These are phyloP conservation scores for Contarinia nasturtii DNA, from an alignment of 1,140 invertebrate genomes.

Conservation along the genomic window DNA sequence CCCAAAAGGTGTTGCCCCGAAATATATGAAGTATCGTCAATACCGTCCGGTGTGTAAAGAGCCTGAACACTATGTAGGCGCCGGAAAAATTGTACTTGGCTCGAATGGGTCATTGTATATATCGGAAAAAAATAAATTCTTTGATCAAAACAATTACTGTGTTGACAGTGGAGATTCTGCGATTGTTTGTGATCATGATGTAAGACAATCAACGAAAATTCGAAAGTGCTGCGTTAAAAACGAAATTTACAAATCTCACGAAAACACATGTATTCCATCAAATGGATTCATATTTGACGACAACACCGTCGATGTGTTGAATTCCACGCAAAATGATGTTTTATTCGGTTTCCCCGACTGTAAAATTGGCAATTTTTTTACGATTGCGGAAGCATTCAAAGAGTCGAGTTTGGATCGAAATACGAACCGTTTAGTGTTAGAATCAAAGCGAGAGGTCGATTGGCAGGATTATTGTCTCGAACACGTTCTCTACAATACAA, in stretches of 20 bases:
- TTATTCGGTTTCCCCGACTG: conserved; percentile 33
- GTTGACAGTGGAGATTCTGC: conserved; percentile 30
- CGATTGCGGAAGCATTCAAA: conserved; percentile 27
- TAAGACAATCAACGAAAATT: conserved; percentile 13
- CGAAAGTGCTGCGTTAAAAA: conserved; percentile 37
- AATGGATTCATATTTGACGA: too few species aligned
- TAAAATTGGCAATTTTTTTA: conserved; percentile 23
- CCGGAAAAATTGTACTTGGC: conserved; percentile 17
- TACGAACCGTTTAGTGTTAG: conserved; percentile 8
- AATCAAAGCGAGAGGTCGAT: conserved; percentile 9
- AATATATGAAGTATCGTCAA: conserved; percentile 16
- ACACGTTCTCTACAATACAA: conserved; percentile 7
- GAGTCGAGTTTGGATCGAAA: conserved; percentile 13
- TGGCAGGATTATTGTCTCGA: conserved; percentile 16
- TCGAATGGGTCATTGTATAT: conserved; percentile 33
- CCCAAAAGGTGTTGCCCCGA: conserved; percentile 12
- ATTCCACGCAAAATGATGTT: conserved; percentile 18
- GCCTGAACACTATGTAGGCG: conserved; percentile 1
- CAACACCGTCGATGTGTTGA: conserved; percentile 11
- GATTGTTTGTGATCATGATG: conserved; percentile 28
- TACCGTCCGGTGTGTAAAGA: conserved; percentile 5
- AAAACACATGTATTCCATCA: too few species aligned
- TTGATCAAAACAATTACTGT: conserved; percentile 32
- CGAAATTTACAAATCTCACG: conserved; percentile 23
- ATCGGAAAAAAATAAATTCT: conserved; percentile 16